A percentile compares a stretch with the other conserved stretches of the same genome.
Evolutionary conservation across 2,888 invertebrate species (phyloP).

Genomic region (Cotesia congregata): DNA sequence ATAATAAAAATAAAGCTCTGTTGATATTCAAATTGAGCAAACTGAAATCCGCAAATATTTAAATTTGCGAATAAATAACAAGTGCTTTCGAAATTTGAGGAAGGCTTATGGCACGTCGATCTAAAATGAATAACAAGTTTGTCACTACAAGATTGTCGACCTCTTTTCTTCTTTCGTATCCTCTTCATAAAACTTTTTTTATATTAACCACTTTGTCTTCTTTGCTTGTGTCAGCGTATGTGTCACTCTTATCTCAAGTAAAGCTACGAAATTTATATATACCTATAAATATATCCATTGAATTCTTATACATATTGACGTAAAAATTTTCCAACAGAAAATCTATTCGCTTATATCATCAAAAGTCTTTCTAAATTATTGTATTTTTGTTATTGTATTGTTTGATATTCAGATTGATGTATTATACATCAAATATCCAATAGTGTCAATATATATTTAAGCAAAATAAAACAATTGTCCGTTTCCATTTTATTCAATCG

Average conservation of each 20-base stretch:
- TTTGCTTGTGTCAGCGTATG: background rate
- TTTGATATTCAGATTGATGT: background rate
- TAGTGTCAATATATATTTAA: background rate
- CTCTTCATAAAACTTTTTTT: constrained; percentile 15
- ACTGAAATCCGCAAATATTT: no score
- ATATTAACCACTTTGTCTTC: constrained; percentile 9
- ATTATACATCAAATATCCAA: background rate
- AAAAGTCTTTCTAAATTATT: background rate
- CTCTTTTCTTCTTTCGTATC: constrained; percentile 31
- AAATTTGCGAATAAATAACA: no score
- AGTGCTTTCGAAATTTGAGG: no score
- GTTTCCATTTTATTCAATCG: constrained; percentile 16
- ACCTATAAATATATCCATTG: background rate
- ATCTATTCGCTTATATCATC: background rate
- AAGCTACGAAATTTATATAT: background rate
- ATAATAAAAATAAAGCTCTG: no score
- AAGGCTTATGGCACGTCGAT: background rate
- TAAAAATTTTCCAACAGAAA: background rate
- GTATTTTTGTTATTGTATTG: background rate
- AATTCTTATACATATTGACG: background rate
- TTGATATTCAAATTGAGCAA: no score
- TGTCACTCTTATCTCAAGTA: constrained; percentile 7
- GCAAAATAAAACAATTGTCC: constrained; percentile 5
- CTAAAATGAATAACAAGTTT: constrained; percentile 33
- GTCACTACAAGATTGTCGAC: constrained; percentile 25